Conservation (phyloP, 2,888 invertebrate genomes). For the Oligia strigilis region DNA sequence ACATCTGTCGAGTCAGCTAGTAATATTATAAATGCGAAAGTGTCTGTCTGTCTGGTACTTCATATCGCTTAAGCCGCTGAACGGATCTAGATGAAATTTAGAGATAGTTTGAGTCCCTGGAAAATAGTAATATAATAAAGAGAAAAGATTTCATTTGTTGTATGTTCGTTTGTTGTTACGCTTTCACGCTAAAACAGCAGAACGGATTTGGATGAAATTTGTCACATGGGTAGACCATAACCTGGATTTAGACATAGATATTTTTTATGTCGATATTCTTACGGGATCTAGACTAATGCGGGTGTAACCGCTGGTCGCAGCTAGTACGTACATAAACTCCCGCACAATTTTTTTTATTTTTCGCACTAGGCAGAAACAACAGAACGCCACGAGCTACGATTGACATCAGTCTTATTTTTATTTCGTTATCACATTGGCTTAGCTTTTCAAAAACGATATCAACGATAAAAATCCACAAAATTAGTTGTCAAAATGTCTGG, state of each 20-base stretch:
- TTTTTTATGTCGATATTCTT: neutral
- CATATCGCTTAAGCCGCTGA: too few relatives aligned
- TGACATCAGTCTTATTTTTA: neutral
- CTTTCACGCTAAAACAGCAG: neutral
- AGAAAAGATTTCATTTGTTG: neutral
- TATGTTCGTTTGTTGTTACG: neutral
- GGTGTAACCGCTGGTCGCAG: neutral
- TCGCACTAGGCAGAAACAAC: neutral
- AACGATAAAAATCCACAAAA: too few relatives aligned
- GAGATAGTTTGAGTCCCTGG: too few relatives aligned
- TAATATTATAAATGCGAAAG: too few relatives aligned
- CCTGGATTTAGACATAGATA: too few relatives aligned
- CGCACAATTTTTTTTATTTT: neutral
- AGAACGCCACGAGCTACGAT: neutral
- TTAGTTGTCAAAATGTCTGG: too few relatives aligned
- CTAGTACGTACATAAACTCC: too few relatives aligned
- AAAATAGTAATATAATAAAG: neutral
- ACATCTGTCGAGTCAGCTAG: too few relatives aligned
- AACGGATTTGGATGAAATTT: neutral
- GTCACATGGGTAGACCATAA: too few relatives aligned
- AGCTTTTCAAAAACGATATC: too few relatives aligned
- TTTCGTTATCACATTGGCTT: neutral
- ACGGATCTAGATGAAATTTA: too few relatives aligned
- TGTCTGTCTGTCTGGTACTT: too few relatives aligned
- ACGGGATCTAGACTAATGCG: neutral